Evolutionary conservation across 2,113 vertebrate species (phyloP).

Genomic region (Ctenomys sociabilis): DNA sequence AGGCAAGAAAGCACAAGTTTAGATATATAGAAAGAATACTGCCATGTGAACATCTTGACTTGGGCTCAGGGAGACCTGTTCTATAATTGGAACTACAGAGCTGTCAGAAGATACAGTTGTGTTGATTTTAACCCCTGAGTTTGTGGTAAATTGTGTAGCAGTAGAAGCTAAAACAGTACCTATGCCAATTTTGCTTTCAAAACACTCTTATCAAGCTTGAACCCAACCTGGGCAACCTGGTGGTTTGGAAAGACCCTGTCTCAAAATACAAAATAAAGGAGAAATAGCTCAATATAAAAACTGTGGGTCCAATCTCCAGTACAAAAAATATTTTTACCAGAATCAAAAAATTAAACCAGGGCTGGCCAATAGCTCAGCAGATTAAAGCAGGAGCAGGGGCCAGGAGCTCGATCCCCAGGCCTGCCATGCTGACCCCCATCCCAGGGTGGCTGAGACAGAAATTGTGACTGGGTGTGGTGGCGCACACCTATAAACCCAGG

Average conservation of each 20-base stretch:
- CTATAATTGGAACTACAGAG: not conserved
- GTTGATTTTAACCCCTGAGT: not conserved
- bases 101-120: not conserved
- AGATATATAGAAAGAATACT: not conserved
- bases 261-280: not conserved
- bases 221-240: not conserved
- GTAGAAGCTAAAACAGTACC: not conserved
- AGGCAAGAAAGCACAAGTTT: not conserved
- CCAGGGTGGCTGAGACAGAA: too few species aligned
- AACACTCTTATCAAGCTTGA: not conserved
- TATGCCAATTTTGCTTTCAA: not conserved
- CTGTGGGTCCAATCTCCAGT: not conserved
- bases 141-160: not conserved
- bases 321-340: not conserved
- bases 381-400: too few species aligned
- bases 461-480: too few species aligned
- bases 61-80: not conserved
- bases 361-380: too few species aligned
- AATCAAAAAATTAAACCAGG: slow-evolving; percentile 35
- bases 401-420: too few species aligned
- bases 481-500: too few species aligned
- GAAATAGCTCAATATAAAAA: not conserved
- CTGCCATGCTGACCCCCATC: too few species aligned
- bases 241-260: not conserved
- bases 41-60: not conserved